Base-by-base conservation (phyloP, 2,888 invertebrate genomes). In the Synergus laeviventris region DNA sequence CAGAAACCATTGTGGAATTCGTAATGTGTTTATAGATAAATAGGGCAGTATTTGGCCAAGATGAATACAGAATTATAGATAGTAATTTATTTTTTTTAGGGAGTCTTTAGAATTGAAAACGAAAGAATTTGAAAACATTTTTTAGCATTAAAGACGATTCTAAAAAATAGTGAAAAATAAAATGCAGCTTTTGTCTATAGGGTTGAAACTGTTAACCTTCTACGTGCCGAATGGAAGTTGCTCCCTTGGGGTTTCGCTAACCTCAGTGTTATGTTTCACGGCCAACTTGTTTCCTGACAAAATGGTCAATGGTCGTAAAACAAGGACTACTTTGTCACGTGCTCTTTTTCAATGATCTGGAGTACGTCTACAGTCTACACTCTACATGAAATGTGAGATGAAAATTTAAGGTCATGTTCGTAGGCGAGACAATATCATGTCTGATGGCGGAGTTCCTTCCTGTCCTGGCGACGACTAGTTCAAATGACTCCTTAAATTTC, bases 281-380 rank as follows among this genome's bases (percentile, higher is more conserved):
- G 70, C 8, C 31, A 70, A 70, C 70, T 49, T 70, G 42, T 70
- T 49, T 49, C 31, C 45, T 70, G 70, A 49, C 70, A 70, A 70
- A 70, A 70, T 70, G 70, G 70, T 49, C 49, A 70, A 70, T 70
- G 70, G 49, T 70, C 70, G 49, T 70, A 70, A 70, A 70, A 70
- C 31, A 36, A 49, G 70, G n/a, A 31, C 49, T 16, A 36, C 70
- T 49, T 70, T 70, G 70, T 49, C 70, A 70, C 49, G 70, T 70
- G 70, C 70, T 70, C 70, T 70, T 31, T 66, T 70, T 49, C 9
- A 70, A 11, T 70, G 45, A 49, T 31, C 24, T 45, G 24, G 45
- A 45, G 11, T 38, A 38, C 39, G 42, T 45, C 24, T 70, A 24
- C 8, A 9, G 45, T 45, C 42, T 66, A 38, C 36, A 61, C 14